Conservation (phyloP, 1,140 invertebrate species). For the Anastatus disparis region DNA sequence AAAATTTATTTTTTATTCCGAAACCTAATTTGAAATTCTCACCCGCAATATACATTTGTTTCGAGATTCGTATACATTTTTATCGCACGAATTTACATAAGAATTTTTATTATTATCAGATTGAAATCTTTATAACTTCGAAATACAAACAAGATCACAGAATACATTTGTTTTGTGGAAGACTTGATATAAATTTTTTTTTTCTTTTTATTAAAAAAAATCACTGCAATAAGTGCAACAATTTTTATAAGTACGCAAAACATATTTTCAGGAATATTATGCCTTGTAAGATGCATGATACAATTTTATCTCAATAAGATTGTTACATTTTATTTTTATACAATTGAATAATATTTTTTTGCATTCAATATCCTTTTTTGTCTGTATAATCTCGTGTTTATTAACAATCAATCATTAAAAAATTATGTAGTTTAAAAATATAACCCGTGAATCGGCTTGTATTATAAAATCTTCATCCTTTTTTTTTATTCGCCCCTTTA, state of each 20-base stretch:
- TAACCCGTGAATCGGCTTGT: too few species aligned
- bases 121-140: conserved; percentile 4
- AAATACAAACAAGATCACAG: not conserved
- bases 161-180: not conserved
- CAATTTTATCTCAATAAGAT: not conserved
- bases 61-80: not conserved
- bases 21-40: too few species aligned
- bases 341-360: too few species aligned
- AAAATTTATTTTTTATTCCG: too few species aligned
- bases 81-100: not conserved
- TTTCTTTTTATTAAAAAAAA: not conserved
- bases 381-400: too few species aligned
- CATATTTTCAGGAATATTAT: not conserved
- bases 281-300: not conserved
- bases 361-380: too few species aligned
- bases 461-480: too few species aligned
- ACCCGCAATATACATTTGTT: not conserved
- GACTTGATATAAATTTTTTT: conserved; percentile 5
- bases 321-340: not conserved
- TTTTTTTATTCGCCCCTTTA: too few species aligned
- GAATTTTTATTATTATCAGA: conserved; percentile 6
- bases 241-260: conserved; percentile 1
- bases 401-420: too few species aligned
- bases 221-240: not conserved
- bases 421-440: too few species aligned